These are phyloP conservation scores for Scaptomyza polygonia DNA, from an alignment of 2,888 invertebrate species.

Conservation along the genomic window DNA sequence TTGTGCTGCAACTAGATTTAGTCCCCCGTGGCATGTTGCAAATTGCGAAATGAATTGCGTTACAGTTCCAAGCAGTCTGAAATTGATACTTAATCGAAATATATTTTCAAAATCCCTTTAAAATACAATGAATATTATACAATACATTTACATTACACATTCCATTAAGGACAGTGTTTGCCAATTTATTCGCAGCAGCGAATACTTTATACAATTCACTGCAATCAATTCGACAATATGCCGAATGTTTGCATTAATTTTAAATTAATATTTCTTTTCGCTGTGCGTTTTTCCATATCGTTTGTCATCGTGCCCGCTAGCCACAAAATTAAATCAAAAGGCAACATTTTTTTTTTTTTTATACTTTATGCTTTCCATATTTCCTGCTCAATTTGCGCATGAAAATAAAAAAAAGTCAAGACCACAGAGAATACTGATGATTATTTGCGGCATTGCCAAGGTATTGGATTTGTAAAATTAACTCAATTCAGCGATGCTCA, in stretches of 20 bases:
- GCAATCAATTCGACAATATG: conserved; percentile 25
- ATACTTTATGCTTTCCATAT: conserved; percentile 9
- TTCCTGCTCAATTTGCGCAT: conserved; percentile 46
- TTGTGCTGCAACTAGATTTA: conserved; percentile 12
- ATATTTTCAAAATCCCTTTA: neutral
- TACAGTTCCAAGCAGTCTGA: too few species aligned
- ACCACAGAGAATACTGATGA: conserved; percentile 47
- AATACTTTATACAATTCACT: neutral
- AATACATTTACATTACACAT: neutral
- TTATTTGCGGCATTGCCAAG: conserved; percentile 55
- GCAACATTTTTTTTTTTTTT: conserved; percentile 40
- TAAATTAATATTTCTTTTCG: conserved; percentile 42
- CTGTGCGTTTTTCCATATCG: conserved; percentile 30
- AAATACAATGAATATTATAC: neutral
- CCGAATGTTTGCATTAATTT: conserved; percentile 60
- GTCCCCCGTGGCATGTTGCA: neutral
- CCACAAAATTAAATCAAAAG: conserved; percentile 72
- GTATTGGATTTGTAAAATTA: conserved; percentile 66
- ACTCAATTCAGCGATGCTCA: conserved; percentile 58
- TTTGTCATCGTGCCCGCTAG: conserved; percentile 36
- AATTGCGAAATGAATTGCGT: neutral
- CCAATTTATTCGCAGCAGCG: neutral
- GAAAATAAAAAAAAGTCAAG: neutral
- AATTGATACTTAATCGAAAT: neutral
- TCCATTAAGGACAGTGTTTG: neutral